Evolutionary conservation across 2,797 vertebrate genomes (phyloP).

Genomic region (Molossus molossus): DNA sequence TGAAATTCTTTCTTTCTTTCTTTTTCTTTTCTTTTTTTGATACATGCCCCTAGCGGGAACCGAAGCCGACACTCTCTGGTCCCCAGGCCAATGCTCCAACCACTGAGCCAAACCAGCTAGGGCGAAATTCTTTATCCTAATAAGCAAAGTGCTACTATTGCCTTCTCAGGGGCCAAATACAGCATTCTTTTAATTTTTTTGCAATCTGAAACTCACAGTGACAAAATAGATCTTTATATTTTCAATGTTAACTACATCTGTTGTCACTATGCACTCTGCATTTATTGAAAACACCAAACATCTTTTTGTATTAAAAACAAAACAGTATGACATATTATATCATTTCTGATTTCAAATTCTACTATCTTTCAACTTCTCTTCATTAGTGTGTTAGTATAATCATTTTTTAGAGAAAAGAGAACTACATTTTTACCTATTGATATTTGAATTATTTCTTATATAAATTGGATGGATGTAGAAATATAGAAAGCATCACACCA

Average conservation of each 20-base stretch:
- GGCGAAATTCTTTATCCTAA: slow-evolving; percentile 38
- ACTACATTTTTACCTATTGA: slow-evolving; percentile 60
- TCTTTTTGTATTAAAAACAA: slow-evolving; percentile 74
- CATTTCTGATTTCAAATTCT: slow-evolving; percentile 73
- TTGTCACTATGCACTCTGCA: slow-evolving; percentile 52
- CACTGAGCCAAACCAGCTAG: too few species aligned
- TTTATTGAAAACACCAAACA: slow-evolving; percentile 75
- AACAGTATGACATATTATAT: slow-evolving; percentile 21
- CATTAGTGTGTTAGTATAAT: slow-evolving; percentile 65
- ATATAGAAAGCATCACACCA: slow-evolving; percentile 58
- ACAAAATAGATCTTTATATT: slow-evolving; percentile 75
- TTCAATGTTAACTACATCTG: slow-evolving; percentile 71
- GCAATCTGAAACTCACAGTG: slow-evolving; percentile 58
- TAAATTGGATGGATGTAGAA: slow-evolving; percentile 69
- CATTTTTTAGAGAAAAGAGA: slow-evolving; percentile 57
- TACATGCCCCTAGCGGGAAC: too few species aligned
- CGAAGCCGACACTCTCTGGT: too few species aligned
- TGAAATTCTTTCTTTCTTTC: background rate
- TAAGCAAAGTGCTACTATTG: slow-evolving; percentile 31
- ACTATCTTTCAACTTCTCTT: slow-evolving; percentile 69
- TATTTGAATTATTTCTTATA: slow-evolving; percentile 65
- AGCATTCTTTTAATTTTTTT: slow-evolving; percentile 73
- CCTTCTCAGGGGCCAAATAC: slow-evolving; percentile 63
- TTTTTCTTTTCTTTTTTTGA: too few species aligned
- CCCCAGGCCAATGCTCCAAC: too few species aligned